Base-by-base conservation (phyloP, 2,797 vertebrate species). In the Poecilia wingei region DNA sequence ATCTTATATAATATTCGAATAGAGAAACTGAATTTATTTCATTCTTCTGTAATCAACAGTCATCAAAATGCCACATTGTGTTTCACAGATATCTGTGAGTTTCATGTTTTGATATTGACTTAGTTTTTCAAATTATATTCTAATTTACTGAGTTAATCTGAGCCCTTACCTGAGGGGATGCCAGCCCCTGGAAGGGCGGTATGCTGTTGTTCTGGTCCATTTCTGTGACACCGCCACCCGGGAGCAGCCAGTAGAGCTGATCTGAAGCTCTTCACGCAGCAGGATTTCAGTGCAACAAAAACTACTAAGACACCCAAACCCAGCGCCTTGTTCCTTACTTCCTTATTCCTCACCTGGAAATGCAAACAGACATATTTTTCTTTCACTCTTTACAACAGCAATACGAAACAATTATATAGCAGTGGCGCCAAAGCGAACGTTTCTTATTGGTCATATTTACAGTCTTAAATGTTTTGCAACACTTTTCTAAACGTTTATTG, bases 151-250 rank as follows among this genome's bases (percentile, higher is more conserved):
- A 41, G 22, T 43, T 4, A 22, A 14, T 6, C 22, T 43, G 39
- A 1, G 3, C n/a, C 28, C 68, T 96, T 94, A 99, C 98, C 97
- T 96, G 97, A 75, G 98, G 98, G 43, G 98, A 99, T 41, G 98
- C 96, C 93, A 99, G 91, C n/a, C 97, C 98, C 94, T 98, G 98
- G 81, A 98, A 99, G n/a, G 97, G 92, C 1, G 97, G 96, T 82
- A 98, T 89, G 89, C 98, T 99, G 96, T 97, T 99, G 95, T 98
- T 99, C 95, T 99, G 98, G 95, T 99, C 98, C 98, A 99, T 99
- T 5, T 84, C 46, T 80, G 75, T 43, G 79, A 88, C 89, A 84
- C 89, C 87, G 88, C 86, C 87, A 87, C 84, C 74, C 7, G 79
- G 25, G 39, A 85, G 77, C 83, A 87, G 87, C 68, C 86, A 82